Evolutionary conservation across 2,888 invertebrate genomes (phyloP).

Genomic region (Cotesia congregata): DNA sequence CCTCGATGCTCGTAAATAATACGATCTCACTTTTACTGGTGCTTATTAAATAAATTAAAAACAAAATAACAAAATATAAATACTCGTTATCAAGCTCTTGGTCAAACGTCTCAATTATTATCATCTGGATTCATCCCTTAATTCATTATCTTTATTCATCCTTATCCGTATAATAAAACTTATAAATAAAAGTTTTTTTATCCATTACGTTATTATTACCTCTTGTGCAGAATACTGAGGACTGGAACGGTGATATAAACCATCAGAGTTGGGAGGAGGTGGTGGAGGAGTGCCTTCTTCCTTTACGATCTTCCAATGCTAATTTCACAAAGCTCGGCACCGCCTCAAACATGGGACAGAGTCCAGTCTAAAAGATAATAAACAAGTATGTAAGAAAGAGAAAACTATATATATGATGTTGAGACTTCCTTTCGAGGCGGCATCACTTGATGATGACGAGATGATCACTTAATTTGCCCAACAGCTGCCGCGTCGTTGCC

Average conservation of each 20-base stretch:
- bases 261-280: constrained; percentile 44
- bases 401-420: constrained; percentile 32
- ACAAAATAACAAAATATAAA: constrained; percentile 42
- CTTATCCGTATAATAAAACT: background rate
- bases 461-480: constrained; percentile 71
- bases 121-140: constrained; percentile 3
- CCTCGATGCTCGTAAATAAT: too few relatives aligned
- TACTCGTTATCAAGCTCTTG: constrained; percentile 12
- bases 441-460: constrained; percentile 69
- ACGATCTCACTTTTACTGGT: too few relatives aligned
- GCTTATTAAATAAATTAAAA: too few relatives aligned
- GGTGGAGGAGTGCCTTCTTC: constrained; percentile 56
- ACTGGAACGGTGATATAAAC: background rate
- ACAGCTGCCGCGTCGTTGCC: constrained; percentile 66
- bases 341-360: constrained; percentile 48
- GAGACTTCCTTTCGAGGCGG: constrained; percentile 59
- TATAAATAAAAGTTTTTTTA: background rate
- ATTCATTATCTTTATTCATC: constrained; percentile 34
- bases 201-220: background rate
- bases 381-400: constrained; percentile 17
- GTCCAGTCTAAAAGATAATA: constrained; percentile 35
- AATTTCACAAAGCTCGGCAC: constrained; percentile 66
- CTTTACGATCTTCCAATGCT: constrained; percentile 69
- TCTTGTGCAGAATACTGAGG: background rate
- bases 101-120: background rate